Evolutionary conservation across 2,888 invertebrate species (phyloP).

Genomic region (Parasteatoda lunata): DNA sequence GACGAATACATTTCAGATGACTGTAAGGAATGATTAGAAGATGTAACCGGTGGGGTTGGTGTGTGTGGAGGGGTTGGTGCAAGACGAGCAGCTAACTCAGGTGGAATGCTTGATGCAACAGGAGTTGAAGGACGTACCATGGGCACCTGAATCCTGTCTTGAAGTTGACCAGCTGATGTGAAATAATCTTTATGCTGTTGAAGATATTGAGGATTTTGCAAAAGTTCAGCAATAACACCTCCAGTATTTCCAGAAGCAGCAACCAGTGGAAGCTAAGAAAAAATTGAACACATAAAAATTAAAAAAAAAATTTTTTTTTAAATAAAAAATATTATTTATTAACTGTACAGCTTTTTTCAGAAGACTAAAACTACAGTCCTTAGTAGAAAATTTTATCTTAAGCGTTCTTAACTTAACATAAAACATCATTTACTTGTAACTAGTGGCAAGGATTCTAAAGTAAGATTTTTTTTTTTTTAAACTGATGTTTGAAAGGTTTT

Average conservation of each 20-base stretch:
- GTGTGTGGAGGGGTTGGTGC: conserved; percentile 71
- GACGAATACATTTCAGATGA: conserved; percentile 55
- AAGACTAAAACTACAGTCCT: too few species aligned
- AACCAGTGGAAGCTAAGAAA: conserved; percentile 40
- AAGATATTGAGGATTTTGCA: conserved; percentile 70
- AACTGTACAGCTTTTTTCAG: too few species aligned
- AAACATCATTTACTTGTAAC: too few species aligned
- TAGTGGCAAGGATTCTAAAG: too few species aligned
- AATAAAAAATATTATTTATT: too few species aligned
- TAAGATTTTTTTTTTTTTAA: too few species aligned
- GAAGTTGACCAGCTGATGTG: conserved; percentile 43
- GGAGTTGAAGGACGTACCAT: conserved; percentile 70
- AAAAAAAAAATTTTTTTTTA: too few species aligned
- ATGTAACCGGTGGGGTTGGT: conserved; percentile 70
- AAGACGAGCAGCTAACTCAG: conserved; percentile 69
- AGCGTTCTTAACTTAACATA: too few species aligned
- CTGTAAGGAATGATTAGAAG: conserved; percentile 39
- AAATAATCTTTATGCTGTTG: conserved; percentile 71
- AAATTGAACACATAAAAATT: too few species aligned
- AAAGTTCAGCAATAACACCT: conserved; percentile 71
- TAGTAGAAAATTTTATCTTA: too few species aligned
- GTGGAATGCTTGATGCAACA: conserved; percentile 66
- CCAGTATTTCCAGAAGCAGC: conserved; percentile 45
- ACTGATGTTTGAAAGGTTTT: too few species aligned
- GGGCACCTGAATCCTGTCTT: conserved; percentile 58